These are phyloP conservation scores for Podarcis muralis DNA, from an alignment of 2,113 vertebrate genomes.

Conservation along the genomic window DNA sequence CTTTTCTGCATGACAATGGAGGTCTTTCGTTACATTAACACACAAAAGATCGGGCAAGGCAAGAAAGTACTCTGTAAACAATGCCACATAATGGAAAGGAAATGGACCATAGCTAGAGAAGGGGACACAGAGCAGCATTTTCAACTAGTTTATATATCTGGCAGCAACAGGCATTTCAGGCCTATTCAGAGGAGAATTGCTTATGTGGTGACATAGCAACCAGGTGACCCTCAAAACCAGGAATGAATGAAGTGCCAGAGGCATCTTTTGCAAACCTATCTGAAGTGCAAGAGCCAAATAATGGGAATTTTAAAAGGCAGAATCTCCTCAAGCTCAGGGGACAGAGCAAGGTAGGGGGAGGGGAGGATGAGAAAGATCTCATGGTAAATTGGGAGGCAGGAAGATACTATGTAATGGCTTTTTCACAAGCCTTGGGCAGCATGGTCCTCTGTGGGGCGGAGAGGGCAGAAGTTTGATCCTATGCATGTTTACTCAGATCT, in stretches of 20 bases:
- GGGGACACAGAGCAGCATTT: not conserved
- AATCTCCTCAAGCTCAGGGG: not conserved
- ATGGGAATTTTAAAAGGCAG: not conserved
- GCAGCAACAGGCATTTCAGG: slow-evolving; percentile 7
- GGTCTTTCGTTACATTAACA: slow-evolving; percentile 39
- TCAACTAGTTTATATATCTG: not conserved
- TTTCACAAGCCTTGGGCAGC: not conserved
- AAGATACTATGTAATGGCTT: slow-evolving; percentile 1
- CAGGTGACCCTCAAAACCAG: slow-evolving; percentile 41
- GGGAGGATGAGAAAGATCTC: not conserved
- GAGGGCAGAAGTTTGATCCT: not conserved
- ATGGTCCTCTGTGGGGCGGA: not conserved
- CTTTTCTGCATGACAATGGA: slow-evolving; percentile 17
- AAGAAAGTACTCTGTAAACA: slow-evolving; percentile 28
- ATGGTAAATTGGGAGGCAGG: not conserved
- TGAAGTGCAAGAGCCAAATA: not conserved
- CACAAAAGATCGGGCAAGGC: slow-evolving; percentile 40
- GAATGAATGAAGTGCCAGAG: slow-evolving; percentile 15
- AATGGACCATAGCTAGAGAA: slow-evolving; percentile 26
- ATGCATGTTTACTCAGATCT: not conserved
- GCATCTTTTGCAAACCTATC: not conserved
- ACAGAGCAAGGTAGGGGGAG: too few relatives aligned
- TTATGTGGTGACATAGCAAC: not conserved
- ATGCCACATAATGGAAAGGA: not conserved
- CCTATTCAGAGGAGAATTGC: slow-evolving; percentile 11